Evolutionary conservation across 2,888 invertebrate species (phyloP).

Genomic region (Coenonympha glycerion): DNA sequence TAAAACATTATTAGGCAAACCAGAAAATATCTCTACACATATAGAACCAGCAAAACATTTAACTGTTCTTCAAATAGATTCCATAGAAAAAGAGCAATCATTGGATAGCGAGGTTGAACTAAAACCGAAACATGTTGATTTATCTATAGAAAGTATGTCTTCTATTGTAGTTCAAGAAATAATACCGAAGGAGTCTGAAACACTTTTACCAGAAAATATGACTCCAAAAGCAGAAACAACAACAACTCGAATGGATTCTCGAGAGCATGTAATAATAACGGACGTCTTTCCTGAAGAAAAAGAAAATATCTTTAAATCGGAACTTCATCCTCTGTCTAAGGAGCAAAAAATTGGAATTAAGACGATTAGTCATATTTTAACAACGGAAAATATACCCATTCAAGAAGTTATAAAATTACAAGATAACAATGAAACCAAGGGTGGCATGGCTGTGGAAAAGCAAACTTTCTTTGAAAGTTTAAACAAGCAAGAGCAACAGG

Average conservation of each 20-base stretch:
- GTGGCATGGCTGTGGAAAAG: constrained; percentile 36
- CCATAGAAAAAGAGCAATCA: constrained; percentile 62
- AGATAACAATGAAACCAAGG: constrained; percentile 32
- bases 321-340: constrained; percentile 30
- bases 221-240: constrained; percentile 37
- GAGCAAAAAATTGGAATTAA: constrained; percentile 43
- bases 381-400: constrained; percentile 46
- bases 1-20: constrained; percentile 33
- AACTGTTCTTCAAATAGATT: constrained; percentile 67
- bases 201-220: constrained; percentile 28
- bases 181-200: constrained; percentile 43
- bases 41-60: constrained; percentile 65
- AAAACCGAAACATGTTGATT: constrained; percentile 31
- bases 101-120: constrained; percentile 30
- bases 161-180: constrained; percentile 48
- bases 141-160: constrained; percentile 40
- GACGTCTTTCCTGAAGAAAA: constrained; percentile 47
- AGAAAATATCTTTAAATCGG: constrained; percentile 38
- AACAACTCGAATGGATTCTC: constrained; percentile 38
- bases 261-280: constrained; percentile 47
- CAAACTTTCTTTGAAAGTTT: constrained; percentile 33
- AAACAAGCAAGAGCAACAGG: no score
- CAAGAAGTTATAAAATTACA: constrained; percentile 42
- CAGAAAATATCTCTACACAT: constrained; percentile 34
- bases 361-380: constrained; percentile 46